phyloP scores from a whole-genome alignment of 2,888 invertebrate species.

The Netelia melanura region DNA sequence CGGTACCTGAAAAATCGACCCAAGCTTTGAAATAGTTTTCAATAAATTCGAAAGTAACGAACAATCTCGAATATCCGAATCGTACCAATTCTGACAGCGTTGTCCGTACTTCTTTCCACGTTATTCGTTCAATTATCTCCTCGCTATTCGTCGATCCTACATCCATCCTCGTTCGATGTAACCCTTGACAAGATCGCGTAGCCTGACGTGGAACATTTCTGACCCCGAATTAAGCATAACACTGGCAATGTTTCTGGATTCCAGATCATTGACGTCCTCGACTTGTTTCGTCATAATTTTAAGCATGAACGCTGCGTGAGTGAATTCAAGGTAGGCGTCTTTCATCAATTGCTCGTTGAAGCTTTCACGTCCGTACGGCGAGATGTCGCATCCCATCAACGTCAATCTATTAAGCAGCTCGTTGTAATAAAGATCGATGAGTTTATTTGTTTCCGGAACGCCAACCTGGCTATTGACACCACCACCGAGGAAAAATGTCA shows the following conservation, averaged over 20 bases:
- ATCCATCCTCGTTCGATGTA: conserved; percentile 72
- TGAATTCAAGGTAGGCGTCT: conserved; percentile 76
- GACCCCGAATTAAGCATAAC: conserved; percentile 66
- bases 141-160: conserved; percentile 5
- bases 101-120: too few species aligned
- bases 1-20: too few species aligned
- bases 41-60: too few species aligned
- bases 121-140: background rate
- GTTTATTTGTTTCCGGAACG: conserved; percentile 85
- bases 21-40: too few species aligned
- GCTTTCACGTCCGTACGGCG: conserved; percentile 70
- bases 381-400: conserved; percentile 82
- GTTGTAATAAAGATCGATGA: conserved; percentile 86
- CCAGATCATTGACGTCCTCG: conserved; percentile 65
- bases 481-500: conserved; percentile 86
- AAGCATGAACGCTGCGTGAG: conserved; percentile 77
- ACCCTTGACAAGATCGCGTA: conserved; percentile 67
- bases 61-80: too few species aligned
- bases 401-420: conserved; percentile 84
- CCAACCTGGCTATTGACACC: conserved; percentile 85
- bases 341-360: conserved; percentile 74
- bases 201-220: conserved; percentile 63
- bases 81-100: too few species aligned
- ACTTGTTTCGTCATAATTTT: conserved; percentile 76
- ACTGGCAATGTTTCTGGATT: conserved; percentile 49